Evolutionary conservation across 2,888 invertebrate species (phyloP).

Genomic region (Lasioglossum zephyrum): DNA sequence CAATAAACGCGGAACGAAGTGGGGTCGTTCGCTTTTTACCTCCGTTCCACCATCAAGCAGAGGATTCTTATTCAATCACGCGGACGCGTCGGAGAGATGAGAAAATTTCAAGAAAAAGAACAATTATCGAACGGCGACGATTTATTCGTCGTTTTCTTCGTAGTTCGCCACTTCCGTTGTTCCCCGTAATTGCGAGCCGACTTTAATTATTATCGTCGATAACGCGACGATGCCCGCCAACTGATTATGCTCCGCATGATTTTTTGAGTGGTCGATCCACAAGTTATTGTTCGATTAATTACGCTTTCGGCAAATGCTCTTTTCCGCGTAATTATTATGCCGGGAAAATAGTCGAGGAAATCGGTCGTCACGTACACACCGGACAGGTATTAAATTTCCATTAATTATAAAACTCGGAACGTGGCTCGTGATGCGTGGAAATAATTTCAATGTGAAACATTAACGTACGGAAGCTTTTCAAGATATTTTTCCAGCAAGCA

Average conservation of each 20-base stretch:
- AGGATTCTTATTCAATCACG: constrained; percentile 6
- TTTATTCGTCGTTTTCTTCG: background rate
- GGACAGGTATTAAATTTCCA: background rate
- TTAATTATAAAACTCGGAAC: background rate
- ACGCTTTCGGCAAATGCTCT: background rate
- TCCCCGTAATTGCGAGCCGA: background rate
- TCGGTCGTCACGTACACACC: background rate
- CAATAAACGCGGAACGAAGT: background rate
- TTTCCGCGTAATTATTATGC: background rate
- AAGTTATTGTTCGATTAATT: background rate
- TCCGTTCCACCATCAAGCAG: background rate
- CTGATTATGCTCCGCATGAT: background rate
- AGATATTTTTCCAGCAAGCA: background rate
- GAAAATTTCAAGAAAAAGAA: background rate
- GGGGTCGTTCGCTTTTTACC: background rate
- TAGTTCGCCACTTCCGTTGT: background rate
- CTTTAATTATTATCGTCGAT: background rate
- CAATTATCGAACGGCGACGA: background rate
- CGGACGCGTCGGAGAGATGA: background rate
- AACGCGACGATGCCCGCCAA: background rate
- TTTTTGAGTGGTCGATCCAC: background rate
- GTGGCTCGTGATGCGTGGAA: background rate
- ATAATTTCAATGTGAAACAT: background rate
- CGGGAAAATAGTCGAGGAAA: background rate
- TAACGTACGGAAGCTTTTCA: background rate